phyloP scores from a whole-genome alignment of 2,113 vertebrate species.

The Atrichornis clamosus region DNA sequence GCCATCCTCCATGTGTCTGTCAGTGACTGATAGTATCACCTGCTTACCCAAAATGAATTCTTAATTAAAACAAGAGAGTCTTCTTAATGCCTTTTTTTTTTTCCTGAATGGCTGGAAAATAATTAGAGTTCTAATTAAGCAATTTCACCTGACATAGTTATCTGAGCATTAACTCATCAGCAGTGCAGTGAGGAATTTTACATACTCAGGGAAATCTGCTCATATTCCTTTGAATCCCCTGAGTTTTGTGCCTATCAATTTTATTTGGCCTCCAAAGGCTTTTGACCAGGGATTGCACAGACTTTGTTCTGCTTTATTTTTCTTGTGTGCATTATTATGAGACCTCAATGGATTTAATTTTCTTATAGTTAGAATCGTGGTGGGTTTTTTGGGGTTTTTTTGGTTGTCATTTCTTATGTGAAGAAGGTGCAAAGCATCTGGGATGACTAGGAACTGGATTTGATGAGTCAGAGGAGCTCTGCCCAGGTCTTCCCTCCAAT shows the following conservation, averaged over 20 bases:
- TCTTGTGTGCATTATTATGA: neutral
- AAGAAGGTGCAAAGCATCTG: neutral
- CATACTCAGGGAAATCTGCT: neutral
- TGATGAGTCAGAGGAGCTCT: neutral
- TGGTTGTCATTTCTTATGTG: neutral
- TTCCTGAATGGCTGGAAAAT: neutral
- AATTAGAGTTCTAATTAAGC: conserved; percentile 49
- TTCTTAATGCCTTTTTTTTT: neutral
- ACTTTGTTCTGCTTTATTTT: neutral
- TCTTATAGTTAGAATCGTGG: neutral
- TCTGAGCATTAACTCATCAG: conserved; percentile 28
- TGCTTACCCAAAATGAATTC: neutral
- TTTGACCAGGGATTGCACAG: neutral
- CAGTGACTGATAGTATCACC: neutral
- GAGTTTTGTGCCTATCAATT: neutral
- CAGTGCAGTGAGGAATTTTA: neutral
- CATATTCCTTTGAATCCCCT: neutral
- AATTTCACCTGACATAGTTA: conserved; percentile 34
- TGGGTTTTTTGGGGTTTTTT: neutral
- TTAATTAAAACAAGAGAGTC: conserved; percentile 24
- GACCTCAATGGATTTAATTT: neutral
- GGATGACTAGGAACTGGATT: neutral
- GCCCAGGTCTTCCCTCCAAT: neutral
- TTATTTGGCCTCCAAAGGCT: neutral
- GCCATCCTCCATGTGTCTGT: neutral